Conservation (phyloP, 2,888 invertebrate genomes). For the Thymelicus acteon region DNA sequence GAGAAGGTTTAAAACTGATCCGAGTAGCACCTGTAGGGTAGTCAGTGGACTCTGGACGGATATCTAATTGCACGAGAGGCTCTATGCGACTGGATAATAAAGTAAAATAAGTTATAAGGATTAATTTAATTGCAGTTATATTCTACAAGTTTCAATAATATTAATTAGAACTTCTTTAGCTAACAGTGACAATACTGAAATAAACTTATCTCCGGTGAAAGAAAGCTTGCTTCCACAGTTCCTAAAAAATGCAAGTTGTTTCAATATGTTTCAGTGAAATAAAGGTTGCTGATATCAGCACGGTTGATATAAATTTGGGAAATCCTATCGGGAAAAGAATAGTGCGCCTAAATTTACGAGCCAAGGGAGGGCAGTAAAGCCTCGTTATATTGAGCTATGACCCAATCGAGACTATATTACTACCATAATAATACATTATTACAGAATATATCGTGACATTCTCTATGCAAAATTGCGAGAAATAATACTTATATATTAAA, state of each 20-base stretch:
- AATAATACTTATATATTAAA: constrained; percentile 4
- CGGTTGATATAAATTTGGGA: constrained; percentile 73
- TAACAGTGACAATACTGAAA: too few species aligned
- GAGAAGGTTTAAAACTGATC: too few species aligned
- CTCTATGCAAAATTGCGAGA: constrained; percentile 36
- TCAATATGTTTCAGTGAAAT: constrained; percentile 26
- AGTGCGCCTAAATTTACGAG: constrained; percentile 78
- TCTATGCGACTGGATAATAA: too few species aligned
- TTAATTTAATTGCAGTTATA: too few species aligned
- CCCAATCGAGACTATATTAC: constrained; percentile 66
- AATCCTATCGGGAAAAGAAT: constrained; percentile 78
- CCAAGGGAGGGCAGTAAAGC: constrained; percentile 73
- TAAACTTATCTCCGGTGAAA: not conserved
- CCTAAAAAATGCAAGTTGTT: constrained; percentile 9
- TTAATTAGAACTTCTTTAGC: too few species aligned
- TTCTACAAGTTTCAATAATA: too few species aligned
- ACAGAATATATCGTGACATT: constrained; percentile 22
- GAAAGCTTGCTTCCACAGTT: not conserved
- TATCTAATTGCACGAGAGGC: too few species aligned
- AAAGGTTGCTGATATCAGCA: constrained; percentile 47
- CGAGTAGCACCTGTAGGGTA: too few species aligned
- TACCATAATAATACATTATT: constrained; percentile 41
- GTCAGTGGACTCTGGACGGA: too few species aligned
- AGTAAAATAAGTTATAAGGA: too few species aligned
- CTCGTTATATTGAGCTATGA: constrained; percentile 80